phyloP scores from a whole-genome alignment of 2,113 vertebrate species.

The Stigmatopora nigra region DNA sequence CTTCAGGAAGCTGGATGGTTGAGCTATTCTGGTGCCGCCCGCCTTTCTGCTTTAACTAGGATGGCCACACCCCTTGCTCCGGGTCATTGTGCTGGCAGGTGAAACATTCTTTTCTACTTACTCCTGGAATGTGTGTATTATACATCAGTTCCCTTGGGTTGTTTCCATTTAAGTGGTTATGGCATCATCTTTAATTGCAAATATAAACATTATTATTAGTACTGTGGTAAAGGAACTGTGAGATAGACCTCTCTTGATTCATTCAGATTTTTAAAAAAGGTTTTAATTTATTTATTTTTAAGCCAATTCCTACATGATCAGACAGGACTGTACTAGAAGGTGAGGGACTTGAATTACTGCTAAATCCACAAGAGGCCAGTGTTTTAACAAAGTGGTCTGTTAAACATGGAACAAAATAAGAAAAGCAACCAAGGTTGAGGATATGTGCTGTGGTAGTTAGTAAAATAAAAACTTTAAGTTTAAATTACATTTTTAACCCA shows the following conservation, averaged over 20 bases:
- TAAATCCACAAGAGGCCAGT: not conserved
- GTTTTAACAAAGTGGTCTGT: not conserved
- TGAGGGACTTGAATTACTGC: not conserved
- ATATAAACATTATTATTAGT: not conserved
- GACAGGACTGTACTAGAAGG: too few relatives aligned
- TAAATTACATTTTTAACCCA: too few relatives aligned
- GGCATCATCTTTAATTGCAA: not conserved
- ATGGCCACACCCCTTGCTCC: slow-evolving; percentile 45
- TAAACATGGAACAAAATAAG: not conserved
- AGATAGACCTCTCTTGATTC: too few relatives aligned
- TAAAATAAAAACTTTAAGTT: too few relatives aligned
- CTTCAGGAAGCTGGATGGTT: slow-evolving; percentile 51
- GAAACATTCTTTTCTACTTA: slow-evolving; percentile 30
- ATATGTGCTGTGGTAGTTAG: too few relatives aligned
- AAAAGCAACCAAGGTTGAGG: not conserved
- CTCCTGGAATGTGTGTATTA: not conserved
- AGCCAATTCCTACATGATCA: too few relatives aligned
- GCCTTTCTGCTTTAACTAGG: slow-evolving; percentile 13
- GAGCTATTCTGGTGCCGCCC: slow-evolving; percentile 19
- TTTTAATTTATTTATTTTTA: too few relatives aligned
- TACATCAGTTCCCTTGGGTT: slow-evolving; percentile 18
- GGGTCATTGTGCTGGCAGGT: slow-evolving; percentile 46
- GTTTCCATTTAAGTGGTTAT: not conserved
- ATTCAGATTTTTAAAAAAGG: too few relatives aligned
- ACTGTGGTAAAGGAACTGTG: not conserved